Evolutionary conservation across 2,113 vertebrate genomes (phyloP), one percentile per base, ranked within the genome.

Genomic region (Stigmatopora nigra): DNA sequence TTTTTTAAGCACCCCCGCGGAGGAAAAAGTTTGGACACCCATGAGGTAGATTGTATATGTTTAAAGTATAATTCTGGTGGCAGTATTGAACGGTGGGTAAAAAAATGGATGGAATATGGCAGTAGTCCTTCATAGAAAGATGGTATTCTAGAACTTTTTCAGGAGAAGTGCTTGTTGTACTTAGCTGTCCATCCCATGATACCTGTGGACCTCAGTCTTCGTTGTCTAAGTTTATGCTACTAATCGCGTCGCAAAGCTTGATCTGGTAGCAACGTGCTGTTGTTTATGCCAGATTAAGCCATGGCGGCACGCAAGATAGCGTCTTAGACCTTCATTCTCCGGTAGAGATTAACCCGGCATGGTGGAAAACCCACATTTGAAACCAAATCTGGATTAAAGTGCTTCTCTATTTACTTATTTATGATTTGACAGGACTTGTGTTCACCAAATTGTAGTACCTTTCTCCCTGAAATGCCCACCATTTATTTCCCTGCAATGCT

Each of bases 381-480:
- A 65, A 60, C 72, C 84, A 82, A 31, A 87, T 78, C 79, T 73
- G 78, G 76, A 69, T 87, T 86, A 85, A 62, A 69, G 61, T 12
- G n/a, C n/a, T 0, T 60, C 56, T n/a, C 3, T 46, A 14, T 45
- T n/a, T 14, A 19, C 58, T 9, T 16, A 25, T 49, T 15, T 31
- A 13, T 48, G 19, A 25, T 15, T 15, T 17, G 45, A 31, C 8
- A 63, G 63, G 38, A 31, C 63, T 7, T 38, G 70, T 66, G 69
- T 57, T 65, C 73, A 57, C 74, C 57, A 55, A 71, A 35, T 70
- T 31, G 25, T 31, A 31, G 81, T 70, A 48, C 75, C 75, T 45
- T 81, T 65, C 82, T 45, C 84, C 84, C 86, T 86, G 86, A 81
- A 44, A 76, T 45, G 78, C 68, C 84, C 84, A 68, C 84, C 78